Evolutionary conservation across 1,140 invertebrate species (phyloP), one percentile per base, ranked within the genome.

Genomic region (Ptiloglossa arizonensis): DNA sequence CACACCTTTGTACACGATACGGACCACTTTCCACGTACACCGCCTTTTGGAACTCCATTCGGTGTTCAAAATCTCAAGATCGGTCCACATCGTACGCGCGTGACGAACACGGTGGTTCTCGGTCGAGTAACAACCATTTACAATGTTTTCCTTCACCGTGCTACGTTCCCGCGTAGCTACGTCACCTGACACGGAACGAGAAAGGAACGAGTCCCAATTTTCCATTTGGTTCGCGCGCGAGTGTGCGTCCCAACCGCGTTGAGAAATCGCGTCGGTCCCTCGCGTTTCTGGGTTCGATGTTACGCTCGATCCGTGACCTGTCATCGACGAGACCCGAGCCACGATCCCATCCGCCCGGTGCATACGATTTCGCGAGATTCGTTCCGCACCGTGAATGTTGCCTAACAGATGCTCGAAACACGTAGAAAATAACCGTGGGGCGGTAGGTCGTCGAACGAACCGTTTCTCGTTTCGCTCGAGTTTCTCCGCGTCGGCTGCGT

Each of bases 291-390:
- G 27, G 50, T 41, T 72, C 64, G 48, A 50, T 71, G 72, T 71
- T 62, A 71, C 80, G 50, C 81, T 83, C 79, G 82, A 83, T 82
- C 75, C 71, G 66, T 83, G 67, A 83, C 81, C 77, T 83, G 71
- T 68, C 67, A 82, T 54, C 68, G 62, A 22, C 46, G 76, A 64
- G 60, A 38, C 79, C 75, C 70, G 46, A 50, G 46, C 41, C 79
- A 32, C 52, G 59, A 74, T 69, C 67, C 69, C 38, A 54, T 57
- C 64, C 66, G 46, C 52, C 27, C 32, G 48, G 38, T 27, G 70
- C 68, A 78, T 73, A 67, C 63, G 68, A 73, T 41, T 52, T 63
- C 50, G 46, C 48, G 59, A 22, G 35, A 86, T 85, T 81, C 59
- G 79, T 77, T 81, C 63, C 22, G 74, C 83, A 15, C 13, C 44